Evolutionary conservation across 2,113 vertebrate genomes (phyloP).

Genomic region (Petaurus breviceps): DNA sequence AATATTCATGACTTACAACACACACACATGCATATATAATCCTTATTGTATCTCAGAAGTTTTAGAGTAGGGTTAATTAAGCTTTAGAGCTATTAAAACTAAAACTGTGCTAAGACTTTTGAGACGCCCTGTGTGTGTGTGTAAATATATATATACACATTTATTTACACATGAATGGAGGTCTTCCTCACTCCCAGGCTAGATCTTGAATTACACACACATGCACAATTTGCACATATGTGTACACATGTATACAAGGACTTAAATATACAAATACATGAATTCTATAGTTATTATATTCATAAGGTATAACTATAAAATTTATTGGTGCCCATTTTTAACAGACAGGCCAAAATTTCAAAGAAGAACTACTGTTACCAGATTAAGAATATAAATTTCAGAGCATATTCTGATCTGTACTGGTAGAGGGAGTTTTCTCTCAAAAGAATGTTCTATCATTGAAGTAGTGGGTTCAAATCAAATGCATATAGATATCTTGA

Average conservation of each 20-base stretch:
- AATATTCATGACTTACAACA: background rate
- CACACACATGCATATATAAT: background rate
- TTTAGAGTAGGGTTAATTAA: background rate
- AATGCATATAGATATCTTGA: background rate
- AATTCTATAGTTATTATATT: background rate
- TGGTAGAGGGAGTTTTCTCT: background rate
- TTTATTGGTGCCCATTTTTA: background rate
- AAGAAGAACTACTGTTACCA: background rate
- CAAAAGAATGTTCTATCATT: background rate
- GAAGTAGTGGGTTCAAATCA: background rate
- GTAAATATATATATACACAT: background rate
- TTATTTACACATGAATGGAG: background rate
- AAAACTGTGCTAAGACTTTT: background rate
- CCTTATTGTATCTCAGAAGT: background rate
- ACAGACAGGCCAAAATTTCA: background rate
- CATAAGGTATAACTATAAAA: background rate
- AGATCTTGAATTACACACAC: background rate
- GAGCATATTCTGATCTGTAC: background rate
- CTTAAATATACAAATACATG: background rate
- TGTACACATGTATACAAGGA: background rate
- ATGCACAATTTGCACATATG: background rate
- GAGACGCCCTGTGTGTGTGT: background rate
- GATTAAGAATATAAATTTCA: background rate
- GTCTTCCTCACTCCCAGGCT: background rate
- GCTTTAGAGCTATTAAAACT: background rate